A percentile compares a stretch with the other conserved stretches of the same genome.
Evolutionary conservation across 2,797 vertebrate species (phyloP).

Genomic region (Micropoecilia bifurca): DNA sequence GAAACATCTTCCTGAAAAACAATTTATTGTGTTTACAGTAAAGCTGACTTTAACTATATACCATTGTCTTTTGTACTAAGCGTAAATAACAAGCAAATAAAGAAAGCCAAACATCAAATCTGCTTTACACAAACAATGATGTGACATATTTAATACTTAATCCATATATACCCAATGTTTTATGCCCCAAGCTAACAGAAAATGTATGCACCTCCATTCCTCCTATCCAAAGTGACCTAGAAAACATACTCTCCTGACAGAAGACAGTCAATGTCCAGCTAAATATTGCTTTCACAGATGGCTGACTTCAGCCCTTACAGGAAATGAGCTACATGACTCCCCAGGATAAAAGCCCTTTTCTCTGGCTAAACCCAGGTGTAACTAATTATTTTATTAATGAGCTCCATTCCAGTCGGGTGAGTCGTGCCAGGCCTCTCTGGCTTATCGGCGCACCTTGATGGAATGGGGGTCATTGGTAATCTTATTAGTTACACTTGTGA

Average conservation of each 20-base stretch:
- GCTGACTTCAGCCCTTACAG: slow-evolving; percentile 38
- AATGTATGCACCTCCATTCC: slow-evolving; percentile 4
- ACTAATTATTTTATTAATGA: slow-evolving; percentile 43
- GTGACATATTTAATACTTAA: background rate
- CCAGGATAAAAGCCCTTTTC: slow-evolving; percentile 13
- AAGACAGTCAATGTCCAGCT: slow-evolving; percentile 1
- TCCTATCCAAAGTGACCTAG: slow-evolving; percentile 19
- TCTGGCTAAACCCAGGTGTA: slow-evolving; percentile 38
- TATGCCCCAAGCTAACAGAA: slow-evolving; percentile 14
- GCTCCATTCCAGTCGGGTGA: slow-evolving; percentile 26
- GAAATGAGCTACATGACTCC: slow-evolving; percentile 28
- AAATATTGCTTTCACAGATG: slow-evolving; percentile 33
- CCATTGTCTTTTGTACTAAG: background rate
- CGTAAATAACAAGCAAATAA: background rate
- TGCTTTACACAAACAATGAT: background rate
- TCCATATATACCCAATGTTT: slow-evolving; percentile 2
- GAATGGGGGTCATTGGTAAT: slow-evolving; percentile 24
- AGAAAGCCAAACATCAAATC: background rate
- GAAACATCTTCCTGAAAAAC: background rate
- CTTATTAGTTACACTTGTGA: slow-evolving; percentile 30
- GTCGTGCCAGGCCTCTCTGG: slow-evolving; percentile 1
- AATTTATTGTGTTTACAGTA: background rate
- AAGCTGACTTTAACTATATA: background rate
- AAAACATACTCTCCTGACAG: slow-evolving; percentile 14
- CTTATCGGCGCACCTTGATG: slow-evolving; percentile 25